Evolutionary conservation across 2,888 invertebrate genomes (phyloP).

Genomic region (Rhyacophila evoluta): DNA sequence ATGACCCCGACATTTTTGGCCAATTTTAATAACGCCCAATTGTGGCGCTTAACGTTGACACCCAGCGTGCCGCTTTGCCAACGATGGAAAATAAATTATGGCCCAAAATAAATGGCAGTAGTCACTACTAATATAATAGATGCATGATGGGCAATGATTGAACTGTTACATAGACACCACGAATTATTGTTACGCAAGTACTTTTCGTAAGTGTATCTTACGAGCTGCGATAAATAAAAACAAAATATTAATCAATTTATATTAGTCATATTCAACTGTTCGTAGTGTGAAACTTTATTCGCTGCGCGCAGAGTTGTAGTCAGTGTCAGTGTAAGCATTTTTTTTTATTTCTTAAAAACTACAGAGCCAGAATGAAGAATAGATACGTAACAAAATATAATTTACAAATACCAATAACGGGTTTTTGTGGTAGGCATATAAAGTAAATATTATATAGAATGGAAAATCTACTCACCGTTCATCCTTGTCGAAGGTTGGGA

Average conservation of each 20-base stretch:
- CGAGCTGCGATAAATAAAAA: not conserved
- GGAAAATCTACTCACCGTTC: constrained; percentile 76
- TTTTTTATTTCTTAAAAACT: no score
- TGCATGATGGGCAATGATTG: constrained; percentile 6
- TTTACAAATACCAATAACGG: no score
- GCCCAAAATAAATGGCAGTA: not conserved
- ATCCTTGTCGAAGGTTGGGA: constrained; percentile 83
- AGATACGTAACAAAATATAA: no score
- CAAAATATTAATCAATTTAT: not conserved
- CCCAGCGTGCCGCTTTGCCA: not conserved
- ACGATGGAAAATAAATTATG: not conserved
- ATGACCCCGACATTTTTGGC: constrained; percentile 24
- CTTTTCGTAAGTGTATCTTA: not conserved
- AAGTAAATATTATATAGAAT: no score
- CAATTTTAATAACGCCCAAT: constrained; percentile 20
- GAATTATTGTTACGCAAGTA: not conserved
- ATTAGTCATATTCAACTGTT: no score
- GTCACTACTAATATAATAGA: constrained; percentile 6
- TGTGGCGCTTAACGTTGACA: not conserved
- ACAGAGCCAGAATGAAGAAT: no score
- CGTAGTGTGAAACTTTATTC: no score
- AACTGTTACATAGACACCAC: constrained; percentile 17
- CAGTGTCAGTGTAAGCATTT: no score
- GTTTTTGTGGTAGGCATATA: no score
- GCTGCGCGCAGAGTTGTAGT: no score